Conservation (phyloP, 2,797 vertebrate genomes). For the Onychomys torridus region DNA sequence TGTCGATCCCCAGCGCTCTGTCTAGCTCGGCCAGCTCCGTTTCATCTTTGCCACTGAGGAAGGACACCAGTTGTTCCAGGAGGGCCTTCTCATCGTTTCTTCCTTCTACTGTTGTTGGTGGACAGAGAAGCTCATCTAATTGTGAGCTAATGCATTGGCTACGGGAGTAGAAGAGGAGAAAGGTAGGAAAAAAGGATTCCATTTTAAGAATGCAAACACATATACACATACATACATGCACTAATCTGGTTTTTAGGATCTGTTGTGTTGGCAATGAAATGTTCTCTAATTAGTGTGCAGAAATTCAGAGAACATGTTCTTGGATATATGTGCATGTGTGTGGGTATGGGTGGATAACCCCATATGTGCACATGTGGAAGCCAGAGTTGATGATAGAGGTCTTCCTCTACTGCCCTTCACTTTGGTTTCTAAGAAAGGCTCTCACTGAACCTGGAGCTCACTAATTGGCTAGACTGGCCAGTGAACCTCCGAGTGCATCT, state of each 20-base stretch:
- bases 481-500: not conserved
- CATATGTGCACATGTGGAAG: not conserved
- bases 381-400: not conserved
- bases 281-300: conserved; percentile 6
- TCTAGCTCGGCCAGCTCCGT: conserved; percentile 96
- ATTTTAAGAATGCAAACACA: conserved; percentile 11
- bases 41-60: conserved; percentile 97
- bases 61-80: conserved; percentile 95
- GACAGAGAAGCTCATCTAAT: conserved; percentile 95
- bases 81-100: conserved; percentile 96
- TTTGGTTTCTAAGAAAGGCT: not conserved
- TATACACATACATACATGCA: not conserved
- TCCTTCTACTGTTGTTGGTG: conserved; percentile 94
- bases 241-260: conserved; percentile 56
- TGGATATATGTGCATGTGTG: not conserved
- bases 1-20: conserved; percentile 97
- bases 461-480: not conserved
- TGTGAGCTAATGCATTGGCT: conserved; percentile 94
- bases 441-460: not conserved
- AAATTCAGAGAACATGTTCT: conserved; percentile 18
- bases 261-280: conserved; percentile 40
- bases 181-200: conserved; percentile 44
- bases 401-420: not conserved
- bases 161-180: conserved; percentile 57
- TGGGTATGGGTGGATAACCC: not conserved